Base-by-base conservation (phyloP, 2,888 invertebrate genomes). In the Thumatha senex region DNA sequence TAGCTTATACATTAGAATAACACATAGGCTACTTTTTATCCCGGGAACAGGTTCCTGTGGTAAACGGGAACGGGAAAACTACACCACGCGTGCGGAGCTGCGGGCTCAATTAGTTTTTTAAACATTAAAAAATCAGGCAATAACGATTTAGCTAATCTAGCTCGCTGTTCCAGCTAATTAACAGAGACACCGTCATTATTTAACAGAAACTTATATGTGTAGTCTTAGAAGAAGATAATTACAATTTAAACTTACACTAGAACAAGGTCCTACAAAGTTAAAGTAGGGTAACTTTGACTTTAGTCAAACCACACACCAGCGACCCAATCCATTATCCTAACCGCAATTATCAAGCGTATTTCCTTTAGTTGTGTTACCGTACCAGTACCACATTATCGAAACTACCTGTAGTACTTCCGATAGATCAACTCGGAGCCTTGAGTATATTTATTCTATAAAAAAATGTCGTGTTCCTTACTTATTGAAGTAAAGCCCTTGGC, bases 321-420 rank as follows among this genome's bases (percentile, higher is more conserved):
- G 45, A 38, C 40, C 11, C 45, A 48, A 49, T 35, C 41, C 46
- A 39, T 54, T 52, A 51, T 40, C 39, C 33, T 14, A 31, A 59
- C 62, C 54, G 38, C 70, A 65, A 53, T 35, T 40, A 39, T 51
- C 46, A 47, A 45, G 42, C 40, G 34, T 46, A 60, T 39, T 69
- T 66, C 59, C 67, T 55, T 41, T 52, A 50, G 18, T 24, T 24
- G 18, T 24, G 18, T 24, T 24, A 24, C 18, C 18, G 18, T 2
- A 5, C 18, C 18, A 5, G 18, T 2, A 5, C 18, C 18, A 5
- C 18, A 5, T 5, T 24, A 24, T 24, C 18, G 18, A 5, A 24
- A 24, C 3, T 34, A 42, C 30, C 36, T 9, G 31, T 18, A 31
- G 41, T 46, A 55, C 43, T 53, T 54, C 39, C 34, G 41, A 54